Base-by-base conservation (phyloP, 2,888 invertebrate genomes). In the Sipha maydis region DNA sequence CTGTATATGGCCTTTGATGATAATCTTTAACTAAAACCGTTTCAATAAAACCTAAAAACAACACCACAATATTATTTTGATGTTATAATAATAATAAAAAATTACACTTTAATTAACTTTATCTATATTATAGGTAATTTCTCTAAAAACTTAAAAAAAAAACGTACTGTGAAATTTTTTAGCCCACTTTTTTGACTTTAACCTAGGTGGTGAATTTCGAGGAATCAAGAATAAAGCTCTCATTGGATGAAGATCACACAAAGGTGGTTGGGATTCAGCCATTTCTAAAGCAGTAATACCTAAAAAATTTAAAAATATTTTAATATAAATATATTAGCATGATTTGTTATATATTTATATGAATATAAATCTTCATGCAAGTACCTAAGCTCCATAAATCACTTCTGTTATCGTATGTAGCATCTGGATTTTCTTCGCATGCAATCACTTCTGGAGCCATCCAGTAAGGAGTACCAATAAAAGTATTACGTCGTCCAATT, bases 391-490 rank as follows among this genome's bases (percentile, higher is more conserved):
- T 91, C 91, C 91, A 97, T 90, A 97, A 94, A 93, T 97, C 97
- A 91, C 96, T 97, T 91, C 97, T 95, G 93, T 99, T 99, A 93
- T 99, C 99, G 92, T 99, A 99, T 34, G 99, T 99, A 89, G 99
- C 99, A 92, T 99, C 99, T 80, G 99, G 98, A 93, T 99, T 99
- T 93, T 99, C 99, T 93, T 99, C 99, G 93, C 99, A 99, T 89
- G 99, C 99, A 91, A 99, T 99, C 80, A 99, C 99, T 94, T 99
- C 99, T 4, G 99, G 99, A 73, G 99, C 99, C 99, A 99, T 99
- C 98, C 98, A 98, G 92, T 98, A 98, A 17, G 97, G 98, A 31
- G 98, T 98, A 90, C 99, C 99, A 91, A 99, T 99, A 92, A 99
- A 99, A 78, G 99, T 99, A 93, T 99, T 99, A 91, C 99, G 94